Evolutionary conservation across 2,113 vertebrate genomes (phyloP).

Genomic region (Tyrannus savana): DNA sequence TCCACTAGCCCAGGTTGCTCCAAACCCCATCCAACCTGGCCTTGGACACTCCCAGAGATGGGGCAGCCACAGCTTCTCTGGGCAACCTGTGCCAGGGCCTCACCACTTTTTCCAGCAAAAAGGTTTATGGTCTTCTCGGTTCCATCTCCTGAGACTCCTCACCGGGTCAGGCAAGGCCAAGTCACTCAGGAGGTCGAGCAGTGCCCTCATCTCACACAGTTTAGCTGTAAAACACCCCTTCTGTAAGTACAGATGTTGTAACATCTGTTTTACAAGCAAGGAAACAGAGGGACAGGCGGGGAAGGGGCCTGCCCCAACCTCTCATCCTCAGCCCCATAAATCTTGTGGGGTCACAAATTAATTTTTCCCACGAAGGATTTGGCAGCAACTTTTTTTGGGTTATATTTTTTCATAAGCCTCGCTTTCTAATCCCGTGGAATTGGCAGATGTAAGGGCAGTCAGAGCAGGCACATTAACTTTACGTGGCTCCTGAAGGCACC

Average conservation of each 20-base stretch:
- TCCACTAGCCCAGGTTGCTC: not conserved
- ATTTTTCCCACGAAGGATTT: not conserved
- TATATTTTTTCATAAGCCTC: not conserved
- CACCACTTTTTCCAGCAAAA: not conserved
- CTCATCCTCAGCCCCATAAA: not conserved
- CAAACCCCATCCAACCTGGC: not conserved
- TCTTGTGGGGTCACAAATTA: not conserved
- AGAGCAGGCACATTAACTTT: not conserved
- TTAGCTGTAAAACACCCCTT: not conserved
- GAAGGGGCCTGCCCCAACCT: not conserved
- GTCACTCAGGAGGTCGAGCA: rapidly evolving
- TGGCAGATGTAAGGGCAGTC: not conserved
- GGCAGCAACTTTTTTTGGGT: not conserved
- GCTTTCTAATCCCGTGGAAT: not conserved
- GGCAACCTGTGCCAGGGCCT: not conserved
- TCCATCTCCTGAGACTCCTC: not conserved
- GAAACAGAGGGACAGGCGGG: not conserved
- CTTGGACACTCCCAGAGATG: not conserved
- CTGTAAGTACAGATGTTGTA: not conserved
- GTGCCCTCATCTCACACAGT: not conserved
- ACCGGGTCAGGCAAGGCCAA: not conserved
- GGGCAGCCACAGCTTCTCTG: not conserved
- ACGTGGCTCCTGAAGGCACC: not conserved
- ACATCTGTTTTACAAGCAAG: not conserved
- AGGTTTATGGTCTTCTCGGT: not conserved